Conservation (phyloP, 92 coral and sea anemone genomes). For the Parazoanthus atlanticus region DNA sequence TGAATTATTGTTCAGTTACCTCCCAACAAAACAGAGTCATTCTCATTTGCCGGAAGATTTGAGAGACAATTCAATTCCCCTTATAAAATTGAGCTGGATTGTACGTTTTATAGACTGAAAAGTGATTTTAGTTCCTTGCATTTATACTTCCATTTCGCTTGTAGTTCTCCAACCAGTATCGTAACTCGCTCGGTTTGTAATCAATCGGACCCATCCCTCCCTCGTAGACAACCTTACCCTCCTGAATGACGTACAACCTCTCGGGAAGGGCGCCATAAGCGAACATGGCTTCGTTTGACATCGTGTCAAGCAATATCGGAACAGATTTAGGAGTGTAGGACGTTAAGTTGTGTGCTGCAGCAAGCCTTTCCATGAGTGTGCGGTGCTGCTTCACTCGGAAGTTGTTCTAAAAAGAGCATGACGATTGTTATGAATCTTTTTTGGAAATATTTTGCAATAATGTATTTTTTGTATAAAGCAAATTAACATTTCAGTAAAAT, state of each 20-base stretch:
- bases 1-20: too few species aligned
- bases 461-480: too few species aligned
- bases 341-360: slow-evolving; percentile 40
- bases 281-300: slow-evolving; percentile 34
- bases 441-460: too few species aligned
- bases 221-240: slow-evolving; percentile 39
- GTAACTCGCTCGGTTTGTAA: slow-evolving; percentile 38
- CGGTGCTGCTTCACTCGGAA: slow-evolving; percentile 50
- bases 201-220: slow-evolving; percentile 53
- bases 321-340: slow-evolving; percentile 38
- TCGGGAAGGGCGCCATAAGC: slow-evolving; percentile 55
- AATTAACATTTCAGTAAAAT: too few species aligned
- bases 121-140: too few species aligned
- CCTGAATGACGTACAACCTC: slow-evolving; percentile 45
- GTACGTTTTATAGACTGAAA: too few species aligned
- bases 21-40: too few species aligned
- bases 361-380: slow-evolving; percentile 42
- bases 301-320: slow-evolving; percentile 50
- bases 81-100: too few species aligned
- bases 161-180: slow-evolving; percentile 42
- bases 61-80: too few species aligned
- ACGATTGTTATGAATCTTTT: too few species aligned
- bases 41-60: too few species aligned
- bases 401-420: slow-evolving; percentile 34
- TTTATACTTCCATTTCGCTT: background rate